Evolutionary conservation across 2,888 invertebrate species (phyloP).

Genomic region (Trissolcus japonicus): DNA sequence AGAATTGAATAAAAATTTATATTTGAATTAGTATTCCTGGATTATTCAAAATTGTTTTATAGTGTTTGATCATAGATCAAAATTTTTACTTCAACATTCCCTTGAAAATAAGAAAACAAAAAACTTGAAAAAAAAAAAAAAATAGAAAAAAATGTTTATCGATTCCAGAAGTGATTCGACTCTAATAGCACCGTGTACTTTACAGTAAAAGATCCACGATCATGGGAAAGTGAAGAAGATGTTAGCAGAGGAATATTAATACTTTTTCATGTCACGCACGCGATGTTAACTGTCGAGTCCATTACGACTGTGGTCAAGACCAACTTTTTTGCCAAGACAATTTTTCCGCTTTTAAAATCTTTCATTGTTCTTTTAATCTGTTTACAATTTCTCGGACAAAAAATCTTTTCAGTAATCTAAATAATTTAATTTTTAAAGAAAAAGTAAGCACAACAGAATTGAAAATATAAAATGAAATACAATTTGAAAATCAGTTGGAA

Average conservation of each 20-base stretch:
- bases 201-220: slow-evolving; percentile 10
- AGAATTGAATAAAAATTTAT: neutral
- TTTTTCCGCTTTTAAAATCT: slow-evolving; percentile 2
- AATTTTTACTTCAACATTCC: no score
- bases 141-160: neutral
- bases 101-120: no score
- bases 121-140: no score
- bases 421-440: no score
- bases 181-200: slow-evolving; percentile 5
- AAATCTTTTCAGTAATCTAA: no score
- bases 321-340: neutral
- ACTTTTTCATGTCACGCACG: slow-evolving; percentile 47
- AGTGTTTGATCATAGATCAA: no score
- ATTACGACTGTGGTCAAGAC: neutral
- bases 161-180: neutral
- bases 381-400: no score
- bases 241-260: slow-evolving; percentile 32
- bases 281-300: slow-evolving; percentile 41
- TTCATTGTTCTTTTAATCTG: neutral
- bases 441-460: no score
- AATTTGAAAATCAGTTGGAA: no score
- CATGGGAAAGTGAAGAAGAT: slow-evolving; percentile 41
- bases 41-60: no score
- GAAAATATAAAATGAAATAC: no score
- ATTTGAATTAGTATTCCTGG: no score